Conservation (phyloP, 2,113 vertebrate species). For the Helogale parvula region DNA sequence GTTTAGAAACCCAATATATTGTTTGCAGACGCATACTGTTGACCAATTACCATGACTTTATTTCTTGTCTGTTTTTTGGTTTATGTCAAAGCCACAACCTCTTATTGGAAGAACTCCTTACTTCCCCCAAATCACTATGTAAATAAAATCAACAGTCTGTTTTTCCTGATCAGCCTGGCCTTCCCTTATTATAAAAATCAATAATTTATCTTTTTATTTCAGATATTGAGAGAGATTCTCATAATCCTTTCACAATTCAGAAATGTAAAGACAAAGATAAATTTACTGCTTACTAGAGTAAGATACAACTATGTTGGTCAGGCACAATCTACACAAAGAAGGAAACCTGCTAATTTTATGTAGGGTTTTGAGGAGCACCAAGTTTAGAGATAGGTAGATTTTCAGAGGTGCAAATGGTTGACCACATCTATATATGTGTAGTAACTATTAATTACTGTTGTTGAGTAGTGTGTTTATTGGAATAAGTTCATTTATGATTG, state of each 20-base stretch:
- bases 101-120: not conserved
- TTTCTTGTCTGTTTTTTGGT: not conserved
- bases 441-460: not conserved
- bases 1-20: not conserved
- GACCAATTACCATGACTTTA: not conserved
- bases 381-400: not conserved
- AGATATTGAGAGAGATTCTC: not conserved
- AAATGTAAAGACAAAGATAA: slow-evolving; percentile 15
- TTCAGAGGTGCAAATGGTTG: not conserved
- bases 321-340: not conserved
- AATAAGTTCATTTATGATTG: not conserved
- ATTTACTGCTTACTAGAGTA: not conserved
- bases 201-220: not conserved
- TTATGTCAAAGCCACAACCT: not conserved
- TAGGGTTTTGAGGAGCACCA: not conserved
- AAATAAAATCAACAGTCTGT: not conserved
- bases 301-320: not conserved
- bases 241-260: not conserved
- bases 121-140: not conserved
- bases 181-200: not conserved
- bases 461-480: not conserved
- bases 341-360: not conserved
- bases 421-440: not conserved
- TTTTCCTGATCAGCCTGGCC: not conserved
- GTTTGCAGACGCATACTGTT: not conserved